Conservation (phyloP, 1,140 invertebrate species). For the Araneus ventricosus region DNA sequence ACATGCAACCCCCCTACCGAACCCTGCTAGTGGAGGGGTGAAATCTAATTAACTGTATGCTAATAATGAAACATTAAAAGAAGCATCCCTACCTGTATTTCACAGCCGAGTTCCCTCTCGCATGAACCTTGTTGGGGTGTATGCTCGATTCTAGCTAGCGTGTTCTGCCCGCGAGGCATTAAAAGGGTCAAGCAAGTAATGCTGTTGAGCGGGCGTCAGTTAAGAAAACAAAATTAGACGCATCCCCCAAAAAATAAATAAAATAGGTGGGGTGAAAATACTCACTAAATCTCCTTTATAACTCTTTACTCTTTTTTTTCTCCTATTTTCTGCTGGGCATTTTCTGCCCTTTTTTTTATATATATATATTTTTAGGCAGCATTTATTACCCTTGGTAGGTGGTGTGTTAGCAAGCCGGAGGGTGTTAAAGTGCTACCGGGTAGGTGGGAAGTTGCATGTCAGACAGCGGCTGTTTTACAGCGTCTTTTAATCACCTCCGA, state of each 20-base stretch:
- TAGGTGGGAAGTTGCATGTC: slow-evolving; percentile 65
- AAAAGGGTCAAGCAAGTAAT: slow-evolving; percentile 70
- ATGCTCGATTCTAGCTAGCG: slow-evolving; percentile 55
- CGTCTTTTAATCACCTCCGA: slow-evolving; percentile 70
- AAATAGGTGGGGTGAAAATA: slow-evolving; percentile 63
- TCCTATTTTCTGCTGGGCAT: not conserved
- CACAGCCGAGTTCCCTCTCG: slow-evolving; percentile 43
- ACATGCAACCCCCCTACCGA: not conserved
- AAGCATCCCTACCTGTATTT: slow-evolving; percentile 70
- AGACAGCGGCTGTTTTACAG: slow-evolving; percentile 64
- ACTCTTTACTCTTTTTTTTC: slow-evolving; percentile 50
- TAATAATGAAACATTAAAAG: slow-evolving; percentile 71
- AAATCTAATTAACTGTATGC: slow-evolving; percentile 65
- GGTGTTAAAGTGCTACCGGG: slow-evolving; percentile 67
- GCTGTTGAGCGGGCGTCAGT: slow-evolving; percentile 28
- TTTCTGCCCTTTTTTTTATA: not conserved
- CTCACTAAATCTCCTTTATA: slow-evolving; percentile 74
- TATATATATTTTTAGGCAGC: not conserved
- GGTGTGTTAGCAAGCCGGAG: slow-evolving; percentile 1
- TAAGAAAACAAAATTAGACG: slow-evolving; percentile 74
- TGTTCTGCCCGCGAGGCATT: slow-evolving; percentile 69
- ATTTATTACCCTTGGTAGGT: slow-evolving; percentile 61
- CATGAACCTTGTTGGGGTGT: slow-evolving; percentile 35
- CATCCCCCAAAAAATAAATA: slow-evolving; percentile 67
- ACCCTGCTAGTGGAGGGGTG: not conserved